Base-by-base conservation (phyloP, 1,140 invertebrate species). In the Drosophila miranda region DNA sequence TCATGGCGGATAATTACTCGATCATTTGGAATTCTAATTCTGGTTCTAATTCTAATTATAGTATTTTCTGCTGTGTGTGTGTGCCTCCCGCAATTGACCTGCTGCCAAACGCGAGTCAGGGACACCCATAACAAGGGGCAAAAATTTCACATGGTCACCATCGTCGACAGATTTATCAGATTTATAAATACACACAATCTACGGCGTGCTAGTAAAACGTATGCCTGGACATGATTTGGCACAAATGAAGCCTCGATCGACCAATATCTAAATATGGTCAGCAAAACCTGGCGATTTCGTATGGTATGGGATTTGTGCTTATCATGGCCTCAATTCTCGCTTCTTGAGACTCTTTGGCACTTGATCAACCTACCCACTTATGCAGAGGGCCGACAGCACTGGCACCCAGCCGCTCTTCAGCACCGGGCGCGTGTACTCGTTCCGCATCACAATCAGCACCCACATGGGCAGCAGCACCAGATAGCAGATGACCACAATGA, bases 401-500 rank as follows among this genome's bases (percentile, higher is more conserved):
- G 97, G 96, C 5, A 94, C 94, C 97, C 97, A 98, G 26, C 97
- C 96, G 28, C 95, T 94, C 43, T 93, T 95, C 49, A 98, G 92
- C 9, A 98, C 95, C 48, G 93, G 93, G 75, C 93, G 94, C 1
- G 96, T 97, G 74, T 96, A 96, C 64, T 95, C 93, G 91, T 97
- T 97, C 55, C 93, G 93, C 49, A 93, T 93, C 9, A 97, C 95
- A 28, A 97, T 92, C 75, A 93, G 93, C 14, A 95, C 93, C 95
- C 96, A 97, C 44, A 96, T 89, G 4, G 97, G 96, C 38, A 96
- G 91, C n/a, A 96, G 92, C 28, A 93, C 83, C 56, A 97, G 88
- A 91, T 96, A 97, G 41, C 92, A 90, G 58, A 90, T 92, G 44
- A 96, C 90, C 53, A 95, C 92, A 4, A 93, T 80, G 56, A 95